Evolutionary conservation across 2,888 invertebrate species (phyloP), one percentile per base, ranked within the genome.

Genomic region (Rhagium mordax): DNA sequence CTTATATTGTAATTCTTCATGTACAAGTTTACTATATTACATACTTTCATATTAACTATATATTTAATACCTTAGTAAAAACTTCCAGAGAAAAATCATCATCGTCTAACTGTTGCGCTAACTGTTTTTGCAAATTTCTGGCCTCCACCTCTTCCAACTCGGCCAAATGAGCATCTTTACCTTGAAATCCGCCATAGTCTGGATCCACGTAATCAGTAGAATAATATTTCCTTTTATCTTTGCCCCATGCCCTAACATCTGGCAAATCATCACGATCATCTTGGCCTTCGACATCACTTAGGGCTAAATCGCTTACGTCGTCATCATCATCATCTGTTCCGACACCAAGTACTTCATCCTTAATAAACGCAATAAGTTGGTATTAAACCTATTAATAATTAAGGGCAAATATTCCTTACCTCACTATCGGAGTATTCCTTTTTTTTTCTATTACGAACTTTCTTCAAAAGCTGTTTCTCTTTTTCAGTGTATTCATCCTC

Each of bases 151-250:
- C 96, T 87, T 97, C 96, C 74, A 93, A 89, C 75, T 93, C 92
- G 4, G 95, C 96, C 78, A 92, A 89, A 81, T 93, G 93, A 79
- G 94, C 93, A 83, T 94, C 93, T 80, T 90, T 90, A 48, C 92
- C 93, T 78, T 90, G 82, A 75, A 83, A 87, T 79, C 93, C 93
- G 57, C 93, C 92, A 89, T 94, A 96, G 87, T 97, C 96, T 82
- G 94, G 92, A 89, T 97, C 97, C 15, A 96, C 93, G 87, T 95
- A 96, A 89, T 97, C 97, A 0, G 96, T 95, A 64, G 94, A 92
- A 88, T 97, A 97, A 86, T 92, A 98, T 41, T 91, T 90, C 72
- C 89, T 91, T 81, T 94, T 94, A 79, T 93, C 93, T 84, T 92
- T 93, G 57, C 98, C 98, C 98, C 98, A 98, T 18, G 96, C 96